These are phyloP conservation scores for Aleiodes testaceus DNA, from an alignment of 2,888 invertebrate species.

Conservation along the genomic window DNA sequence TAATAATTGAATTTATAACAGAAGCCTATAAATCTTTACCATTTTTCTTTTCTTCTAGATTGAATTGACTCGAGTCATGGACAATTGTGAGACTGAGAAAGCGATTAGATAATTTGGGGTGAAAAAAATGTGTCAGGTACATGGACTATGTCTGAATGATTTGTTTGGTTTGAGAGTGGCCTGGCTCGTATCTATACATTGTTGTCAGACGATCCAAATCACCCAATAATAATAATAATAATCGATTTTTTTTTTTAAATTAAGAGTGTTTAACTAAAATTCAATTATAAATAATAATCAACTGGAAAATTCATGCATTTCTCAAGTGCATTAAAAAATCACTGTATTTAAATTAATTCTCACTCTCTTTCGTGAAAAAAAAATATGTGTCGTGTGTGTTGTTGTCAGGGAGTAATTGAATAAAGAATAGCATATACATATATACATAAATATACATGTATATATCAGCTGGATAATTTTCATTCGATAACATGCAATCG, in stretches of 20 bases:
- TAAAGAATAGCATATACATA: constrained; percentile 13
- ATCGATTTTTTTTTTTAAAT: too few species aligned
- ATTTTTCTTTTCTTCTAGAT: too few species aligned
- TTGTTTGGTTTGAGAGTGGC: constrained; percentile 14
- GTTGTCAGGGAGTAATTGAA: constrained; percentile 31
- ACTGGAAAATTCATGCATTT: constrained; percentile 2
- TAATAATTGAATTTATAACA: background rate
- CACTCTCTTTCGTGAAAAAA: constrained; percentile 4
- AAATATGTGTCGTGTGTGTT: constrained; percentile 26
- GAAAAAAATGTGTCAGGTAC: constrained; percentile 35
- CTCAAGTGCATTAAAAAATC: background rate
- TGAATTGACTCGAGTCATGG: background rate
- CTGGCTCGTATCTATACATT: constrained; percentile 18
- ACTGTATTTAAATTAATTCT: constrained; percentile 7
- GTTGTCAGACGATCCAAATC: constrained; percentile 23
- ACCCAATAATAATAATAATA: background rate
- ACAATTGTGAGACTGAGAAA: background rate
- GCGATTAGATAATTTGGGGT: background rate
- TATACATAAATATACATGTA: constrained; percentile 8
- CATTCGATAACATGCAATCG: constrained; percentile 28
- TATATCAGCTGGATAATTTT: constrained; percentile 18
- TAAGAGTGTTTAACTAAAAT: constrained; percentile 6
- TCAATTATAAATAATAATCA: constrained; percentile 10
- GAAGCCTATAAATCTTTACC: too few species aligned
- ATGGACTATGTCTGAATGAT: constrained; percentile 33